Evolutionary conservation across 2,888 invertebrate genomes (phyloP), one percentile per base, ranked within the genome.

Genomic region (Bombylius discolor): DNA sequence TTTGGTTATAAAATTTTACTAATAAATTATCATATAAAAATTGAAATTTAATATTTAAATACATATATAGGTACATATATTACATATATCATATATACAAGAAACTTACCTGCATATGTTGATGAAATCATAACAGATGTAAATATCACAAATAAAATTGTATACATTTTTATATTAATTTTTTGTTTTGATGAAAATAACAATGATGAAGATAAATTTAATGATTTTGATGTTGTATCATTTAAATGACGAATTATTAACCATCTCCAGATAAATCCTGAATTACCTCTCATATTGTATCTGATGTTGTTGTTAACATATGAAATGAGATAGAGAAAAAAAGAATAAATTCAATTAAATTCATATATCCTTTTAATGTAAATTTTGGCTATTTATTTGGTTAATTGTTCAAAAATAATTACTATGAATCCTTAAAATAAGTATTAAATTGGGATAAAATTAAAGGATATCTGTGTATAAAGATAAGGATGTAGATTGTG

Each of bases 211-310:
- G 34, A 36, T 36, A 36, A 7, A 36, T 7, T 7, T 36, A 8
- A 7, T 8, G 8, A 5, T 36, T 36, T 36, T 7, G 34, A 36
- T 36, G 34, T 23, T 23, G 23, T 23, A 23, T 23, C 23, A 23
- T 23, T 23, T 23, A 23, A 36, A 36, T 36, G 34, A 36, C 34
- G 23, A 23, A 23, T 8, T 36, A 36, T 7, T 36, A 36, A 36
- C 34, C 34, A 50, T 53, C 58, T 56, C 52, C 56, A 56, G 47
- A 59, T 52, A 55, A 59, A 58, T 56, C 58, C 58, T 9, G 58
- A 59, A 52, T 59, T 59, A 48, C 58, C 58, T 39, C 58, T 51
- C 59, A 59, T 59, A 49, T 56, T 50, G 55, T 52, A 57, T 46
- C 59, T 59, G 59, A 36, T 56, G 56, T 53, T 33, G 46, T 23